Conservation (phyloP, 2,888 invertebrate species). For the Agonopterix heracliana region DNA sequence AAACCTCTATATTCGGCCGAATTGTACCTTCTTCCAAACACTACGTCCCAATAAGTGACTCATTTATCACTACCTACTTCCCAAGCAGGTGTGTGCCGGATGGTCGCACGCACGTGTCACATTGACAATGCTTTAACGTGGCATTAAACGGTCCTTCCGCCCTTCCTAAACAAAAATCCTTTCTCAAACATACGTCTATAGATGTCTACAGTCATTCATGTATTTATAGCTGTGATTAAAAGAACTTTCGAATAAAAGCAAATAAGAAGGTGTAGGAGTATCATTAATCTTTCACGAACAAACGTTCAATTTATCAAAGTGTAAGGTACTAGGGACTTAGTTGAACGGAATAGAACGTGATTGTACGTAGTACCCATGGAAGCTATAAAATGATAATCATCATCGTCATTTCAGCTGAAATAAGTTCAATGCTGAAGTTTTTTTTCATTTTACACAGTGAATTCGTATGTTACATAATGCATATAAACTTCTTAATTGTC, state of each 20-base stretch:
- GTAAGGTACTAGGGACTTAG: too few relatives aligned
- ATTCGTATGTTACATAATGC: too few relatives aligned
- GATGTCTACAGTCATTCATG: conserved; percentile 4
- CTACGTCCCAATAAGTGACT: conserved; percentile 25
- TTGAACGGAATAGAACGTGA: too few relatives aligned
- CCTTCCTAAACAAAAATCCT: conserved; percentile 9
- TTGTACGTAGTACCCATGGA: too few relatives aligned
- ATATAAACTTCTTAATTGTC: too few relatives aligned
- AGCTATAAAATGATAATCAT: too few relatives aligned
- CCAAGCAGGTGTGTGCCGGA: conserved; percentile 33
- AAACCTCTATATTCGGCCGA: too few relatives aligned
- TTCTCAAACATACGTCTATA: conserved; percentile 4
- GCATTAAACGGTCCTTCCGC: conserved; percentile 26
- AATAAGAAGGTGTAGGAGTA: background rate
- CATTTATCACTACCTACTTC: conserved; percentile 19
- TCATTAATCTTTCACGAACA: conserved; percentile 11
- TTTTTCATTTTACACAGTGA: too few relatives aligned
- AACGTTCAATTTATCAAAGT: conserved; percentile 6
- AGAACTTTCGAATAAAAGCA: conserved; percentile 1
- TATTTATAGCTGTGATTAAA: conserved; percentile 2
- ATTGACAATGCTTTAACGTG: conserved; percentile 17
- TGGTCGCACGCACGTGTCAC: conserved; percentile 22
- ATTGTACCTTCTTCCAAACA: too few relatives aligned
- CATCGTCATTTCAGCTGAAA: too few relatives aligned
- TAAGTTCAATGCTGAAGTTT: too few relatives aligned